Evolutionary conservation across 2,113 vertebrate genomes (phyloP), one percentile per base, ranked within the genome.

Genomic region (Caranx ignobilis): DNA sequence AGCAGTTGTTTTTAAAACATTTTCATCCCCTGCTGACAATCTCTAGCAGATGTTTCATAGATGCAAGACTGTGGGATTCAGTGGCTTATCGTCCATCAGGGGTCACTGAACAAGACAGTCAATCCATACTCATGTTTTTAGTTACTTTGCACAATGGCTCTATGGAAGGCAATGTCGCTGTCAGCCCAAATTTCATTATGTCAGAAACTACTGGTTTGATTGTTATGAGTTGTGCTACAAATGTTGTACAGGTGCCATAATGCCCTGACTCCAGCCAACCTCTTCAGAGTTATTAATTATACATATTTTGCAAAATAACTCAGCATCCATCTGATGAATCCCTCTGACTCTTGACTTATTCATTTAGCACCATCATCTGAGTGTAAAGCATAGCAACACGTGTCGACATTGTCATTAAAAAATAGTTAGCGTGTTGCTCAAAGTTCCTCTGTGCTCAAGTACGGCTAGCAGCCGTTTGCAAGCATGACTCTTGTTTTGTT

Each of bases 11-110:
- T 72, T 52, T 45, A 69, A 85, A 81, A 76, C 21, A 77, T 74
- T 85, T 41, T 85, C 57, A 75, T 87, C 77, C 61, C 21, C 15
- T 3, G 2, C 61, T 83, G 75, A 87, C 65, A 86, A 84, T 84
- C 71, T 84, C 56, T 9, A 74, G 55, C 70, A 88, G 83, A 75
- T 90, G 86, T 83, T 78, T 35, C 18, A 59, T 41, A 48, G 68
- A 61, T 76, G 55, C 21, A 31, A 18, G 47, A 31, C 32, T 69
- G 16, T 57, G 15, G 32, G 16, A 54, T 16, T 57, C 35, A 43
- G 57, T 59, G 37, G 56, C 50, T 43, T 56, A 34, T 78, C 75
- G 62, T 87, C 60, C 15, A 54, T 57, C 35, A 47, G 10, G 19
- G 19, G n/a, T 64, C 43, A 65, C 0, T 48, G 21, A 81, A 55